Conservation (phyloP, 2,888 invertebrate species). For the Ectropis crepuscularia region DNA sequence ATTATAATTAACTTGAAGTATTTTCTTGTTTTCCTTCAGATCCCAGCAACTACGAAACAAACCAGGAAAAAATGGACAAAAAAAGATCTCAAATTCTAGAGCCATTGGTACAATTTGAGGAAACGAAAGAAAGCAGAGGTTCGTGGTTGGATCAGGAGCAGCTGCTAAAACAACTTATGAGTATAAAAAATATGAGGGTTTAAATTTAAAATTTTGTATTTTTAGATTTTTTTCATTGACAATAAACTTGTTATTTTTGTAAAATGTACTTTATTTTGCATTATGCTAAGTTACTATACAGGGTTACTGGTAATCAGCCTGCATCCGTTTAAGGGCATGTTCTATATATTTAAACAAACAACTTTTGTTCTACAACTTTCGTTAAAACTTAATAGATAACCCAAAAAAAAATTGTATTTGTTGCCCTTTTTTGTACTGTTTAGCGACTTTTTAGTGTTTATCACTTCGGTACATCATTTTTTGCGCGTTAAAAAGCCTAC, state of each 20-base stretch:
- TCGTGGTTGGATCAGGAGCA: constrained; percentile 49
- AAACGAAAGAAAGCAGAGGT: constrained; percentile 34
- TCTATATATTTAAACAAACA: too few species aligned
- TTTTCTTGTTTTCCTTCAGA: constrained; percentile 29
- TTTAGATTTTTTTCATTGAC: constrained; percentile 22
- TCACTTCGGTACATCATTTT: too few species aligned
- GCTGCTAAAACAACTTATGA: constrained; percentile 60
- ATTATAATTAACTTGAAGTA: background rate
- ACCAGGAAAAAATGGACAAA: constrained; percentile 27
- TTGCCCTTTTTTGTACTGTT: too few species aligned
- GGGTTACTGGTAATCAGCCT: too few species aligned
- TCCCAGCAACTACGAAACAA: constrained; percentile 1
- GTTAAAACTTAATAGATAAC: too few species aligned
- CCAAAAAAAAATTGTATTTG: too few species aligned
- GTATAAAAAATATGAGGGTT: constrained; percentile 55
- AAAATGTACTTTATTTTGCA: constrained; percentile 26
- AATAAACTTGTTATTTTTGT: constrained; percentile 34
- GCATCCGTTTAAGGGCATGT: too few species aligned
- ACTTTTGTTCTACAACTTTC: too few species aligned
- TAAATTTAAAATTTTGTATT: constrained; percentile 32
- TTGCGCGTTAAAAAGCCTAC: too few species aligned
- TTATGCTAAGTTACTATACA: background rate
- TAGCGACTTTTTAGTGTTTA: too few species aligned
- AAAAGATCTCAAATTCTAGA: constrained; percentile 27
- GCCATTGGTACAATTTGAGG: constrained; percentile 49